Evolutionary conservation across 2,797 vertebrate genomes (phyloP).

Genomic region (Sparidentex hasta): DNA sequence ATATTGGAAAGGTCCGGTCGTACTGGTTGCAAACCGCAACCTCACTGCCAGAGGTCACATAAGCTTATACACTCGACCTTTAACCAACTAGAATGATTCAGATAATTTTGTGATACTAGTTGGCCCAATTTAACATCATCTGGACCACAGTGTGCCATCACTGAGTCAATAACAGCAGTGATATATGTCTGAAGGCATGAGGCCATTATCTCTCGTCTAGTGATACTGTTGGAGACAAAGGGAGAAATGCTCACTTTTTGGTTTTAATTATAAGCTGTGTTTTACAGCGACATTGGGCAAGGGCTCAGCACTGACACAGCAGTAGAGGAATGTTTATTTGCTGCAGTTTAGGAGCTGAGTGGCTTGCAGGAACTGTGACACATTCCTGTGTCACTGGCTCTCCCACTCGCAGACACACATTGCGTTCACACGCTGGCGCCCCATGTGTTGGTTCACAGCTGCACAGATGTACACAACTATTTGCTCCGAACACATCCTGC

Average conservation of each 20-base stretch:
- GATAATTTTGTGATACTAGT: constrained; percentile 9
- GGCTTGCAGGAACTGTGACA: constrained; percentile 86
- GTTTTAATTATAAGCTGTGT: constrained; percentile 86
- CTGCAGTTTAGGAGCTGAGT: constrained; percentile 84
- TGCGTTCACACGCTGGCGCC: constrained; percentile 49
- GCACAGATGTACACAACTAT: constrained; percentile 42
- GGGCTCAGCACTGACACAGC: constrained; percentile 85
- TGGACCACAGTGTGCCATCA: constrained; percentile 27
- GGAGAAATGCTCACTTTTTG: constrained; percentile 78
- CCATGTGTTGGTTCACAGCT: constrained; percentile 45
- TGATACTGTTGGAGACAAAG: constrained; percentile 72
- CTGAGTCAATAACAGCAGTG: constrained; percentile 26
- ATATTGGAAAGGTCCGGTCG: too few relatives aligned
- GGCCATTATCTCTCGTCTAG: constrained; percentile 66
- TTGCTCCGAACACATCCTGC: constrained; percentile 8
- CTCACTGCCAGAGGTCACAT: too few relatives aligned
- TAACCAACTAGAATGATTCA: constrained; percentile 27
- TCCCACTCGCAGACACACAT: constrained; percentile 59
- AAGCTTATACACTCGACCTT: neutral
- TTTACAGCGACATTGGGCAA: constrained; percentile 85
- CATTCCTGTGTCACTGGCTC: constrained; percentile 84
- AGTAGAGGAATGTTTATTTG: constrained; percentile 88
- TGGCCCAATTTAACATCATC: constrained; percentile 31
- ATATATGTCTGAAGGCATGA: constrained; percentile 40
- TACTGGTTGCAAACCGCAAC: too few relatives aligned